phyloP scores from a whole-genome alignment of 2,888 invertebrate species.

The Heliconius ethilla region DNA sequence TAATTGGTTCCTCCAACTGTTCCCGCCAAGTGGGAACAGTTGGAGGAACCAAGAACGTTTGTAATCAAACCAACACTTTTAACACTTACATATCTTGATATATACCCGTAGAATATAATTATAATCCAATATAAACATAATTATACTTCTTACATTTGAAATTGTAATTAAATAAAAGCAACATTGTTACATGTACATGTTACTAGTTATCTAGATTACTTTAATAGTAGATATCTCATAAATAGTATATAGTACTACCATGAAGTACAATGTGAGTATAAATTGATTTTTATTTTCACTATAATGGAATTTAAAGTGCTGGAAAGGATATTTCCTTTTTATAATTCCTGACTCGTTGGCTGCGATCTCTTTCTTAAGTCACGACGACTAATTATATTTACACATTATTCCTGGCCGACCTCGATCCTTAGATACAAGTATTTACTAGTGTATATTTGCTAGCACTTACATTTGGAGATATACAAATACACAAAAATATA shows the following conservation, averaged over 20 bases:
- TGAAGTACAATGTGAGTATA: constrained; percentile 56
- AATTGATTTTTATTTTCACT: constrained; percentile 71
- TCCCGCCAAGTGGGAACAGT: no score
- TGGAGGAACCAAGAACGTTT: no score
- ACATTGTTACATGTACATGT: constrained; percentile 38
- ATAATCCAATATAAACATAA: not conserved
- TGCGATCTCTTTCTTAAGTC: constrained; percentile 65
- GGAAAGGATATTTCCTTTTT: constrained; percentile 68
- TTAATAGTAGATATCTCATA: constrained; percentile 34
- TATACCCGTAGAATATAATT: not conserved
- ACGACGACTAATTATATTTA: constrained; percentile 73
- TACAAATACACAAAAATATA: not conserved
- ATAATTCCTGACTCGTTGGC: constrained; percentile 66
- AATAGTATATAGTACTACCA: constrained; percentile 31
- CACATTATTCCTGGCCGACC: constrained; percentile 55
- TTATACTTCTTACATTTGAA: not conserved
- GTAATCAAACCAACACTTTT: not conserved
- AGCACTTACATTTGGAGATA: constrained; percentile 16
- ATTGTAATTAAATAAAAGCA: constrained; percentile 24
- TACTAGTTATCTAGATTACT: constrained; percentile 44
- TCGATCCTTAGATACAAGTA: constrained; percentile 49
- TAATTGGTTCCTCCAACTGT: no score
- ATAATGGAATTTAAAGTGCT: constrained; percentile 74
- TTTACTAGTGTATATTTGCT: constrained; percentile 40
- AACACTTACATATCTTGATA: not conserved